These are phyloP conservation scores for Trisateles emortualis DNA, from an alignment of 2,888 invertebrate species.

Conservation along the genomic window DNA sequence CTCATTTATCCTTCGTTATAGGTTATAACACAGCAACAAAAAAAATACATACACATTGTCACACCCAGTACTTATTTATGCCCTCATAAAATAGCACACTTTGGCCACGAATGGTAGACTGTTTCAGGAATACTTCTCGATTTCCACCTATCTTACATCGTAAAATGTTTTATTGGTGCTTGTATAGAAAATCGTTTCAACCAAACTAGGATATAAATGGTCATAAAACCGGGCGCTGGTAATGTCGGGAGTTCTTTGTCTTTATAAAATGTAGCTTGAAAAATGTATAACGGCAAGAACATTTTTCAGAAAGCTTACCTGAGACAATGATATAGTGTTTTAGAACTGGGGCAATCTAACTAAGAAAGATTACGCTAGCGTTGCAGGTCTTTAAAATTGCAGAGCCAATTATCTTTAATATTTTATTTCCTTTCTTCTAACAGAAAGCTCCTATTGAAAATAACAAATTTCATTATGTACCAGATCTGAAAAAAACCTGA, in stretches of 20 bases:
- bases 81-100: constrained; percentile 24
- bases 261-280: constrained; percentile 9
- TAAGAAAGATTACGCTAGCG: constrained; percentile 17
- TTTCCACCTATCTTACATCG: constrained; percentile 13
- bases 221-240: constrained; percentile 2
- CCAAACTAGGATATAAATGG: constrained; percentile 13
- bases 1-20: constrained; percentile 1
- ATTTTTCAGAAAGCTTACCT: constrained; percentile 33
- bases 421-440: not conserved
- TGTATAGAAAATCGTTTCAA: constrained; percentile 22
- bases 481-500: too few species aligned
- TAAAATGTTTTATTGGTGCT: constrained; percentile 35
- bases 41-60: constrained; percentile 3
- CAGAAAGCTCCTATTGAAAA: too few species aligned
- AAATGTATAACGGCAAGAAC: constrained; percentile 17
- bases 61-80: constrained; percentile 24
- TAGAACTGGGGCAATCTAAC: constrained; percentile 36
- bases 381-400: constrained; percentile 5
- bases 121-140: constrained; percentile 14
- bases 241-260: not conserved
- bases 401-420: constrained; percentile 3
- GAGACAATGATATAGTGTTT: constrained; percentile 32
- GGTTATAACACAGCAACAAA: constrained; percentile 7
- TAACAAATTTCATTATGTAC: too few species aligned
- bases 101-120: constrained; percentile 10